Percentiles rank a stretch among this genome's conserved stretches.
Conservation (phyloP, 1,140 invertebrate species). For the Sycophila sp. region DNA sequence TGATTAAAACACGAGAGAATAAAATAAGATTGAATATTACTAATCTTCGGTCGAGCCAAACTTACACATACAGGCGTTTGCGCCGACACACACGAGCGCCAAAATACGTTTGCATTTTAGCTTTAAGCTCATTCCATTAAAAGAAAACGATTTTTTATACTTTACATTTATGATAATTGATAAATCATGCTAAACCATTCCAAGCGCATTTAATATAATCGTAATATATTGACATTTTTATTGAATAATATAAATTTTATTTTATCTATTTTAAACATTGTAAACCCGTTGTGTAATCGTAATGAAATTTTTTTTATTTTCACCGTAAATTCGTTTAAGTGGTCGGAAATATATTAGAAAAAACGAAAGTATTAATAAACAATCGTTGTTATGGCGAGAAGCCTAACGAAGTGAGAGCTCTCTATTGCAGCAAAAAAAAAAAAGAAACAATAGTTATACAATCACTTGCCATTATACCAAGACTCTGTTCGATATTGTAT, state of each 20-base stretch:
- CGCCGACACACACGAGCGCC: not conserved
- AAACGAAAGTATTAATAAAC: constrained; percentile 37
- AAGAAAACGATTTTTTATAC: constrained; percentile 37
- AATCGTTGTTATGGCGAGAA: constrained; percentile 22
- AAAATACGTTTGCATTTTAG: constrained; percentile 33
- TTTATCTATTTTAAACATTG: constrained; percentile 11
- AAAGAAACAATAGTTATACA: constrained; percentile 18
- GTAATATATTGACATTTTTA: not conserved
- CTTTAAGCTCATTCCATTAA: constrained; percentile 34
- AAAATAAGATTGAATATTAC: constrained; percentile 27
- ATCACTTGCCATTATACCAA: constrained; percentile 32
- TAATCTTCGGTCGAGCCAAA: constrained; percentile 21
- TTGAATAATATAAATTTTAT: constrained; percentile 23
- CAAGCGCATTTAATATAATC: constrained; percentile 35
- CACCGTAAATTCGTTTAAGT: too few relatives aligned
- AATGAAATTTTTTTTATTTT: constrained; percentile 7
- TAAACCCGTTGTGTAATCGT: not conserved
- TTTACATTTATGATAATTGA: constrained; percentile 27
- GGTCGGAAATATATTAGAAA: constrained; percentile 9
- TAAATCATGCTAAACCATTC: constrained; percentile 33
- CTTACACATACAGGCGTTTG: not conserved
- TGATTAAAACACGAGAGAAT: constrained; percentile 8
- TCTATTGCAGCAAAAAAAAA: constrained; percentile 20
- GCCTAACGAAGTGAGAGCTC: constrained; percentile 27
- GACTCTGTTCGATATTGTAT: constrained; percentile 37